Percentiles rank a stretch among this genome's conserved stretches.
Conservation (phyloP, 1,140 invertebrate genomes). For the Drosophila neocordata region DNA sequence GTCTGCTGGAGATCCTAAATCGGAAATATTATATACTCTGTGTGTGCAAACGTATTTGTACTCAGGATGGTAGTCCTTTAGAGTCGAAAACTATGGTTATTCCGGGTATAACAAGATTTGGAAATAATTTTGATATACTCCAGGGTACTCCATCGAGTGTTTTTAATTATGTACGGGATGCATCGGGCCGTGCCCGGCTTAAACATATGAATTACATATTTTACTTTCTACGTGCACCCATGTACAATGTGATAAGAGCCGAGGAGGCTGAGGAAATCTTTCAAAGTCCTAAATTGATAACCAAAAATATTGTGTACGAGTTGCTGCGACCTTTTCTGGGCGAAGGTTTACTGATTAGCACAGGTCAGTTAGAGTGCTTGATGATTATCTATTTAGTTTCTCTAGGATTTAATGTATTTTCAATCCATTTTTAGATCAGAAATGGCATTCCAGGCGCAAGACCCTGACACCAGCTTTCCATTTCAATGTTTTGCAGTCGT, state of each 20-base stretch:
- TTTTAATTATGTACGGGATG: constrained; percentile 46
- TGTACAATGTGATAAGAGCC: constrained; percentile 66
- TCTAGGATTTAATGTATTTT: not conserved
- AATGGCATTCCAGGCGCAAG: constrained; percentile 92
- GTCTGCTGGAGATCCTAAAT: constrained; percentile 42
- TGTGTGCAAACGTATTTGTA: constrained; percentile 42
- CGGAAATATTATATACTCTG: constrained; percentile 55
- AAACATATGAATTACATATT: constrained; percentile 54
- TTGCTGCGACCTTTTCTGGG: constrained; percentile 87
- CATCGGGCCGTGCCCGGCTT: constrained; percentile 29
- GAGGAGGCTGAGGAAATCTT: constrained; percentile 72
- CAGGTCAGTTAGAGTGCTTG: constrained; percentile 81
- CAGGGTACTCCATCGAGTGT: constrained; percentile 49
- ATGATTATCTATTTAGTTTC: not conserved
- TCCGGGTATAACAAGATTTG: constrained; percentile 62
- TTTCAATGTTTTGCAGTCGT: constrained; percentile 92
- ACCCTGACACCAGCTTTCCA: constrained; percentile 95
- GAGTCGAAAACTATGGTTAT: constrained; percentile 49
- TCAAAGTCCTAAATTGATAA: constrained; percentile 65
- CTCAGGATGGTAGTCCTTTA: constrained; percentile 61
- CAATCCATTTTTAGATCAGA: constrained; percentile 56
- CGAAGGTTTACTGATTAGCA: constrained; percentile 86
- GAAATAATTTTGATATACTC: constrained; percentile 75
- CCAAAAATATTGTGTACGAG: constrained; percentile 76
- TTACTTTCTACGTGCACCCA: constrained; percentile 48